These are phyloP conservation scores for Phortica variegata DNA, from an alignment of 1,140 invertebrate species.

Conservation along the genomic window DNA sequence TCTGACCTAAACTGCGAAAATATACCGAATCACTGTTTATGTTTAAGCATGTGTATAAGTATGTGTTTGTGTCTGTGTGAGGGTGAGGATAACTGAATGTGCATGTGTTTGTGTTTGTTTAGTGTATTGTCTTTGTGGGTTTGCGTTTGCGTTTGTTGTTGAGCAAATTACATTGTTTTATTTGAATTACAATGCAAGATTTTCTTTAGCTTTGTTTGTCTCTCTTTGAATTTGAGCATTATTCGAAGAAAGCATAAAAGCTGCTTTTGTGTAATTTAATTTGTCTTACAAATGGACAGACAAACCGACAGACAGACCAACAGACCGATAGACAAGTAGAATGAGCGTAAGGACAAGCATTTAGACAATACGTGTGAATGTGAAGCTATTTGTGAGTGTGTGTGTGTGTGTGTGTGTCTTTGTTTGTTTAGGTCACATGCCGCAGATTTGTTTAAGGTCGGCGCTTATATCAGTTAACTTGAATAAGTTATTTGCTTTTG, in stretches of 20 bases:
- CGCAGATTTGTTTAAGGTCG: constrained; percentile 2
- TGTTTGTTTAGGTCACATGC: constrained; percentile 1
- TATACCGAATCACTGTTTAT: too few relatives aligned
- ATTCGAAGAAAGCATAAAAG: constrained; percentile 36
- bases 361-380: constrained; percentile 48
- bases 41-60: too few relatives aligned
- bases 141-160: background rate
- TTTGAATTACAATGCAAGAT: constrained; percentile 42
- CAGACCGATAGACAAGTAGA: too few relatives aligned
- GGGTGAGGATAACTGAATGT: too few relatives aligned
- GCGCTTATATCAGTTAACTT: constrained; percentile 18
- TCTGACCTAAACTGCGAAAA: too few relatives aligned
- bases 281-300: constrained; percentile 30
- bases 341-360: too few relatives aligned
- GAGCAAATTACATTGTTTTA: constrained; percentile 45
- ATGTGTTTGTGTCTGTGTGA: too few relatives aligned
- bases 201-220: background rate
- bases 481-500: constrained; percentile 17
- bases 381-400: too few relatives aligned
- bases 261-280: constrained; percentile 48
- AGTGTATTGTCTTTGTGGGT: too few relatives aligned
- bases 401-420: constrained; percentile 5
- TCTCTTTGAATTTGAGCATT: too few relatives aligned
- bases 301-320: too few relatives aligned
- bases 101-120: too few relatives aligned